Conservation (phyloP, 2,113 vertebrate genomes). For the Typhlomys cinereus region DNA sequence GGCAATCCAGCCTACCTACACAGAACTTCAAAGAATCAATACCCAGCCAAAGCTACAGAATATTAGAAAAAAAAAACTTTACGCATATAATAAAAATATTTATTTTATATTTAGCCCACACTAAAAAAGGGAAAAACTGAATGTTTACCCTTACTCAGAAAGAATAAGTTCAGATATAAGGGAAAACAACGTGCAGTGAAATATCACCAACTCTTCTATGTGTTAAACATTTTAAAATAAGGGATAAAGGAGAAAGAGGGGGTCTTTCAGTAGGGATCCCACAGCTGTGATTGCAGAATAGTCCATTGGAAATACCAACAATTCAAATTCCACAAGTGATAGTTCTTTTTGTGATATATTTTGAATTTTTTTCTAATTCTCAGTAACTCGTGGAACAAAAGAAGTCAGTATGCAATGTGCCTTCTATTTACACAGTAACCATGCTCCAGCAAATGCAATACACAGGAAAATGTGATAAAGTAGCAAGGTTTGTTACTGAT, state of each 20-base stretch:
- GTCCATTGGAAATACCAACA: not conserved
- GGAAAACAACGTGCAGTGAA: not conserved
- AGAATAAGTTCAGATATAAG: slow-evolving; percentile 7
- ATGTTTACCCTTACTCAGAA: not conserved
- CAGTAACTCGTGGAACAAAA: slow-evolving; percentile 12
- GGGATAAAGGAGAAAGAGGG: not conserved
- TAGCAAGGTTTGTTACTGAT: not conserved
- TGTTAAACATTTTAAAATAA: slow-evolving; percentile 41
- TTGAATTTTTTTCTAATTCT: not conserved
- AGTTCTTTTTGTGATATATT: slow-evolving; percentile 5
- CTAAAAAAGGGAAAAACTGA: not conserved
- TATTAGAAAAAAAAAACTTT: slow-evolving; percentile 16
- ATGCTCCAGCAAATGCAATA: not conserved
- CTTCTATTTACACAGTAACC: not conserved
- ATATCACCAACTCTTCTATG: not conserved
- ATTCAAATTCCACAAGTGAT: not conserved
- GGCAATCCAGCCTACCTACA: not conserved
- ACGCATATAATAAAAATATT: not conserved
- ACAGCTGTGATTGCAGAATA: not conserved
- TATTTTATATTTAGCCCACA: slow-evolving; percentile 16
- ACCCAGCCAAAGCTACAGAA: not conserved
- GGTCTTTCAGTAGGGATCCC: not conserved
- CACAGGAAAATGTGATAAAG: slow-evolving; percentile 14
- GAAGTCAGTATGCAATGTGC: not conserved
- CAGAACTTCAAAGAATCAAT: slow-evolving; percentile 37